Base-by-base conservation (phyloP, 2,888 invertebrate species). In the Andrena dorsata region DNA sequence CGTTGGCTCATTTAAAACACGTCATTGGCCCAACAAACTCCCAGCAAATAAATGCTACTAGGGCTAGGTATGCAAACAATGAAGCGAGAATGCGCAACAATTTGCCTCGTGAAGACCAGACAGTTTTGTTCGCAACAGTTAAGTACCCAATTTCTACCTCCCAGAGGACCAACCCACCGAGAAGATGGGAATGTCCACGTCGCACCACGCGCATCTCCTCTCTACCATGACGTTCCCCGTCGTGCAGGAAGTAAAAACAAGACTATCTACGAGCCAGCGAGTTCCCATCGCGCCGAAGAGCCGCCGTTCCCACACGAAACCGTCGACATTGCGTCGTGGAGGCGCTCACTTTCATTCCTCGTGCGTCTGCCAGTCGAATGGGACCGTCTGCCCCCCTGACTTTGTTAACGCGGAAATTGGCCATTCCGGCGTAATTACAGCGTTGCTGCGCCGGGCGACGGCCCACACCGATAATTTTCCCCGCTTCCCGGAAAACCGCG, bases 341-440 rank as follows among this genome's bases (percentile, higher is more conserved):
- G 69, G 32, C 35, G 28, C n/a, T 49, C 4, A 68, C 75, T 75
- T 75, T 60, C 75, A 75, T 75, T 60, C 74, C 30, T 20, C 20
- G 13, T 6, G 0, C 60, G 20, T 49, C 68, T 30, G 30, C 53
- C 56, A 56, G 35, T 13, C 13, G 35, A n/a, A n/a, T 26, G 10
- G 23, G 10, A 47, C n/a, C 41, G 35, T 20, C 58, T n/a, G 35
- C 58, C 58, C n/a, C n/a, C 13, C 20, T 16, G 13, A 58, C 20
- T 58, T n/a, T 28, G 58, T 47, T 70, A 13, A 10, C 58, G 28
- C 32, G 53, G 58, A 60, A 70, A 53, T n/a, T 20, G 13, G 20
- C 16, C 5, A 41, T 58, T 26, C 8, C n/a, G 56, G 10, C 41
- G 53, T 41, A 70, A 70, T 58, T 70, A 28, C 41, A 26, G n/a